Evolutionary conservation across 2,797 vertebrate genomes (phyloP).

Genomic region (Gila robusta): DNA sequence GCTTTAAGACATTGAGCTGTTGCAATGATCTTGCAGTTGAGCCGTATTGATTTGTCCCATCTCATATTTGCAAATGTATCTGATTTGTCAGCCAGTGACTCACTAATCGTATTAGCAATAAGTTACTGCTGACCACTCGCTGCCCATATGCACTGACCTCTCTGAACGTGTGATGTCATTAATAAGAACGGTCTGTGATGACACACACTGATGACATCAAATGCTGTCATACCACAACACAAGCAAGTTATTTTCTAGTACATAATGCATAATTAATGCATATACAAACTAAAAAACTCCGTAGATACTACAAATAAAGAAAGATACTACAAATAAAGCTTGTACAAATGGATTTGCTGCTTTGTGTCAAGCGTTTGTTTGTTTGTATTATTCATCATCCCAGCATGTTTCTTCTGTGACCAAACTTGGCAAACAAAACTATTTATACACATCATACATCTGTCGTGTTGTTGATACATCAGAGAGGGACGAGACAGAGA

Average conservation of each 20-base stretch:
- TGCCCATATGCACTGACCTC: slow-evolving; percentile 1
- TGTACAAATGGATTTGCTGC: neutral
- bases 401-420: neutral
- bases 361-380: slow-evolving; percentile 13
- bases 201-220: slow-evolving; percentile 2
- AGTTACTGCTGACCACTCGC: slow-evolving; percentile 16
- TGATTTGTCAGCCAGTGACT: slow-evolving; percentile 13
- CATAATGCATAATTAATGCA: slow-evolving; percentile 3
- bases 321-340: slow-evolving; percentile 7
- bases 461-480: neutral
- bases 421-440: neutral
- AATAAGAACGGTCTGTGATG: neutral
- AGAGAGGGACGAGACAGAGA: neutral
- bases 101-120: neutral
- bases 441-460: slow-evolving; percentile 25
- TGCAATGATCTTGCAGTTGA: neutral
- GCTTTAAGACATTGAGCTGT: neutral
- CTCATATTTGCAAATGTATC: neutral
- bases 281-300: neutral
- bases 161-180: slow-evolving; percentile 11
- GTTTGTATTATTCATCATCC: slow-evolving; percentile 34
- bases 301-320: neutral
- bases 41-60: neutral
- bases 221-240: neutral
- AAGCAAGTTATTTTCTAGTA: neutral